Percentiles rank a stretch among this genome's conserved stretches.
Evolutionary conservation across 2,113 vertebrate species (phyloP).

Genomic region (Gadus macrocephalus): DNA sequence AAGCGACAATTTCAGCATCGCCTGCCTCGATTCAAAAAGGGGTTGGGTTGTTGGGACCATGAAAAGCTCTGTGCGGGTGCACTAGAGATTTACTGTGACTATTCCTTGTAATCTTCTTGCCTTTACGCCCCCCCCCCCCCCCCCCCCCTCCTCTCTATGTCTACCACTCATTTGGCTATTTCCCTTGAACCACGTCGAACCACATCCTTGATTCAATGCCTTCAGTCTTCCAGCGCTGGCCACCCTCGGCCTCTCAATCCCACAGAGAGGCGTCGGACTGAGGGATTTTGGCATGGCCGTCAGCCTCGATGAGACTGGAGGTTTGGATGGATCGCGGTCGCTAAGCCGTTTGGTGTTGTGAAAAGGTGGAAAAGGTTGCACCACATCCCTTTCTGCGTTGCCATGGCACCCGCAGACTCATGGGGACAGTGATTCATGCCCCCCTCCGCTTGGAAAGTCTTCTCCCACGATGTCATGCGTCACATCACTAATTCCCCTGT

Average conservation of each 20-base stretch:
- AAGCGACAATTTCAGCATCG: too few species aligned
- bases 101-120: too few species aligned
- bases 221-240: neutral
- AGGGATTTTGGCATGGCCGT: conserved; percentile 11
- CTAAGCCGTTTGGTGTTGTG: conserved; percentile 17
- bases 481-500: too few species aligned
- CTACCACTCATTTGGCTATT: too few species aligned
- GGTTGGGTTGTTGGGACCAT: too few species aligned
- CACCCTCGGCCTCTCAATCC: conserved; percentile 11
- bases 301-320: conserved; percentile 5
- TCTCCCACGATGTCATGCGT: too few species aligned
- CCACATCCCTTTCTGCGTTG: conserved; percentile 30
- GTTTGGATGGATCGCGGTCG: conserved; percentile 5
- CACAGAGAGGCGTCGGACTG: neutral
- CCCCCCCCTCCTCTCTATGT: neutral
- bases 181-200: neutral
- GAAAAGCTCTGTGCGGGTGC: too few species aligned
- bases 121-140: neutral
- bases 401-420: conserved; percentile 38
- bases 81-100: too few species aligned
- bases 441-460: too few species aligned
- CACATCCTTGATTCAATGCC: conserved; percentile 17
- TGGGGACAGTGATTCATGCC: too few species aligned
- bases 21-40: too few species aligned
- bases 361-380: conserved; percentile 30